Evolutionary conservation across 2,113 vertebrate species (phyloP).

Genomic region (Triplophysa dalaica): DNA sequence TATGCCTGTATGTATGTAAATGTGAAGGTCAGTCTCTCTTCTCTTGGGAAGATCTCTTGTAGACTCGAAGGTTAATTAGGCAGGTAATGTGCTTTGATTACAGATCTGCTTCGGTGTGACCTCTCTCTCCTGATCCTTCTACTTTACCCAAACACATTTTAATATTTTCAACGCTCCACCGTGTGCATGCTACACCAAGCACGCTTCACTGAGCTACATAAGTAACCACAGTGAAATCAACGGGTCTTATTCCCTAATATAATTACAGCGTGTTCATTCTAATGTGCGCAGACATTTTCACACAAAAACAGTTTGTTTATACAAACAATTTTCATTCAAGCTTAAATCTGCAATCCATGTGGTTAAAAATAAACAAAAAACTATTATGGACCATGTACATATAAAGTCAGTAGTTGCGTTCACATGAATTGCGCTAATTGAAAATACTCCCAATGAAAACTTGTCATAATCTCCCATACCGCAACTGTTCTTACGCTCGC

Average conservation of each 20-base stretch:
- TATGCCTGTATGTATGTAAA: conserved; percentile 26
- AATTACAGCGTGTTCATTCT: no score
- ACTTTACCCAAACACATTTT: conserved; percentile 7
- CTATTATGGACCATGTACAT: no score
- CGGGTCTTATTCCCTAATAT: not conserved
- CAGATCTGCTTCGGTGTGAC: conserved; percentile 61
- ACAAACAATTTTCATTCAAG: no score
- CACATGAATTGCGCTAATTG: no score
- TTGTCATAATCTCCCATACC: no score
- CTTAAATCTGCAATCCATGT: no score
- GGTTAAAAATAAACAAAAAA: no score
- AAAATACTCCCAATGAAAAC: no score
- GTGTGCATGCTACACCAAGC: not conserved
- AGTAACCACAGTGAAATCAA: not conserved
- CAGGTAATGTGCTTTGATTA: conserved; percentile 71
- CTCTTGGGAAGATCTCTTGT: conserved; percentile 62
- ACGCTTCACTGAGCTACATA: not conserved
- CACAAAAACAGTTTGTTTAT: no score
- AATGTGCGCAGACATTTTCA: not conserved
- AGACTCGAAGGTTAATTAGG: conserved; percentile 73
- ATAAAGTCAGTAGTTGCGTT: no score
- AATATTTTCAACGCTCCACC: conserved; percentile 8
- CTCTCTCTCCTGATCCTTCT: conserved; percentile 3
- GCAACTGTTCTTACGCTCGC: no score
- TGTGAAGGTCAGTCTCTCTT: conserved; percentile 32